Evolutionary conservation across 2,888 invertebrate genomes (phyloP), one percentile per base, ranked within the genome.

Genomic region (Drosophila niveifrons): DNA sequence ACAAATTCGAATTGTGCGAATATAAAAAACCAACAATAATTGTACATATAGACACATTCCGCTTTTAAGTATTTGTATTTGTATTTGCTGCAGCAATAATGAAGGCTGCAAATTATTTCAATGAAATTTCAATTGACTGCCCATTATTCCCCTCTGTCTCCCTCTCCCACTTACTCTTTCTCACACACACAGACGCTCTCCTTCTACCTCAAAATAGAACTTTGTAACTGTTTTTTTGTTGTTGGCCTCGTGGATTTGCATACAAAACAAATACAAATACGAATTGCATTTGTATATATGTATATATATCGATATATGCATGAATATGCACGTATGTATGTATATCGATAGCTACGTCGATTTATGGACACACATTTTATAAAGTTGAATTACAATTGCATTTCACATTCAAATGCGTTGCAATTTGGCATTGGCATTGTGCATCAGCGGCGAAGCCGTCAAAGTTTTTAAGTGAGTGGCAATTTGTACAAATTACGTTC

Each of bases 81-180:
- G 57, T 59, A 52, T 48, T 58, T 39, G 2, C 51, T 68, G 48
- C 53, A 50, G 10, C 57, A 79, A 75, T 80, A 72, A 80, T 76
- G 56, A 67, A 75, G 83, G 65, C 75, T 52, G 62, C 67, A 73
- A 83, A 82, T 83, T 66, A 82, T 82, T 87, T 84, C 59, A 84
- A 75, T 84, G 52, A 63, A 75, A 81, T 73, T 84, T 55, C 79
- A 75, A 84, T 87, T 75, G 65, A 52, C 70, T 13, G n/a, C 7
- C 46, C 0, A 4, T 18, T 13, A 10, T 18, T 0, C 10, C 18
- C 10, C 3, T 1, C 31, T n/a, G 50, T 10, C 23, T 23, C 23
- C 6, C 23, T 23, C 10, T n/a, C 6, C 9, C 46, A 4, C 51
- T 15, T 13, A n/a, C n/a, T 43, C 50, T 15, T 23, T 15, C 31